A percentile compares a stretch with the other conserved stretches of the same genome.
phyloP scores from a whole-genome alignment of 53 echinoderm and acorn worm genomes.

The Glandiceps talaboti region DNA sequence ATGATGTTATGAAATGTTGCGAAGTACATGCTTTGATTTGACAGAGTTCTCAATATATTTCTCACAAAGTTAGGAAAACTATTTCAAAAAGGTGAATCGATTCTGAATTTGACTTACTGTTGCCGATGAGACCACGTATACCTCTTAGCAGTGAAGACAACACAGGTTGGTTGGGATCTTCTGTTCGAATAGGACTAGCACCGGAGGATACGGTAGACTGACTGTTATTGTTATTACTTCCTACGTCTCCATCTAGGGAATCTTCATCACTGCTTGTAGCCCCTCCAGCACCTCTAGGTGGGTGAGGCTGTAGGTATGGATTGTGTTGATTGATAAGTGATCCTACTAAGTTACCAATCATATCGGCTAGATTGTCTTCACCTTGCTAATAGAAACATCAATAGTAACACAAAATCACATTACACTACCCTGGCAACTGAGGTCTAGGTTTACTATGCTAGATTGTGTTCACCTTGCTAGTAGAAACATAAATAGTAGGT shows the following conservation, averaged over 20 bases:
- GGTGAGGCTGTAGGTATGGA: background rate
- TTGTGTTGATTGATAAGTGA: conserved; percentile 28
- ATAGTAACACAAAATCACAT: too few species aligned
- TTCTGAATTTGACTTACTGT: too few species aligned
- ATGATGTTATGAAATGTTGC: too few species aligned
- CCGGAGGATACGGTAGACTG: too few species aligned
- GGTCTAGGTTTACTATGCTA: too few species aligned
- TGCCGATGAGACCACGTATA: background rate
- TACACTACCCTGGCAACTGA: too few species aligned
- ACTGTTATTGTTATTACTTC: too few species aligned
- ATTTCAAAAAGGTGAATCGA: too few species aligned
- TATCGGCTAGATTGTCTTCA: conserved; percentile 36
- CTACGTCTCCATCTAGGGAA: background rate
- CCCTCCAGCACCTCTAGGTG: background rate
- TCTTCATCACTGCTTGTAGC: background rate
- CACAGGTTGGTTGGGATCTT: background rate
- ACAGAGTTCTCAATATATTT: too few species aligned
- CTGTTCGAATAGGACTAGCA: background rate
- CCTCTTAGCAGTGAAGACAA: background rate
- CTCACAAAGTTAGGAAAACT: too few species aligned
- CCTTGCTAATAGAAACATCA: conserved; percentile 1
- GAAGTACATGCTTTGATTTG: too few species aligned
- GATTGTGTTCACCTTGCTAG: background rate
- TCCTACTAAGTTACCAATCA: conserved; percentile 60
- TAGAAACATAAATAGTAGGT: background rate